phyloP scores from a whole-genome alignment of 2,888 invertebrate species.

The Leptinotarsa juncta region DNA sequence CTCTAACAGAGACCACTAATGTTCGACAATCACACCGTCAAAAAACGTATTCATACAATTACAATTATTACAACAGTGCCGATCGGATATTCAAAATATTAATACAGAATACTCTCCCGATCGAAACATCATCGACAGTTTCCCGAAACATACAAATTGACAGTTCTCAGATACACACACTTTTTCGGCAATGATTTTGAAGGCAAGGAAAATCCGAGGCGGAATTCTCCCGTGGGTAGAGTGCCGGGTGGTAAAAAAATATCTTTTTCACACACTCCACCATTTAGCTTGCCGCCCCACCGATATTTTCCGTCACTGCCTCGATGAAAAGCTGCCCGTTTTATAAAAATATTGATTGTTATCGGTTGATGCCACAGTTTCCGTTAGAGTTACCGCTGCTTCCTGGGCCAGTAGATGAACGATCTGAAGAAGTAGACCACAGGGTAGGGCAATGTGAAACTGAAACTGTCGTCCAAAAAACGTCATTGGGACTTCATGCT shows the following conservation, averaged over 20 bases:
- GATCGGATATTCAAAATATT: conserved; percentile 13
- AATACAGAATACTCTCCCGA: not conserved
- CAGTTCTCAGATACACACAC: conserved; percentile 13
- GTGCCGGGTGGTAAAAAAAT: not conserved
- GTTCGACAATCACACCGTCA: not conserved
- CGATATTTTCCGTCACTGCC: not conserved
- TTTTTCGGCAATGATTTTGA: conserved; percentile 5
- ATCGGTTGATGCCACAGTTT: conserved; percentile 31
- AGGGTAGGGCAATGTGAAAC: conserved; percentile 31
- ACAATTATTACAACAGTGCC: not conserved
- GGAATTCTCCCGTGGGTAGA: not conserved
- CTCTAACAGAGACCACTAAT: not conserved
- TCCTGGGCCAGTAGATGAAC: conserved; percentile 36
- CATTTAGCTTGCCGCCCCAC: too few species aligned
- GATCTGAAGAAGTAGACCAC: conserved; percentile 34
- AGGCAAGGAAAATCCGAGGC: conserved; percentile 10
- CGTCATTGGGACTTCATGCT: conserved; percentile 88
- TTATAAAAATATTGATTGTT: conserved; percentile 41
- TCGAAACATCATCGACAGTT: conserved; percentile 19
- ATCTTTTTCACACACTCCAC: not conserved
- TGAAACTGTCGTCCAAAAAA: conserved; percentile 66
- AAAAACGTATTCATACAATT: not conserved
- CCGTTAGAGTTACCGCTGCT: conserved; percentile 34
- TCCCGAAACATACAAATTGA: conserved; percentile 21
- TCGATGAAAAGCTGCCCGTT: conserved; percentile 34